Conservation (phyloP, 2,888 invertebrate species). For the Phortica magna region DNA sequence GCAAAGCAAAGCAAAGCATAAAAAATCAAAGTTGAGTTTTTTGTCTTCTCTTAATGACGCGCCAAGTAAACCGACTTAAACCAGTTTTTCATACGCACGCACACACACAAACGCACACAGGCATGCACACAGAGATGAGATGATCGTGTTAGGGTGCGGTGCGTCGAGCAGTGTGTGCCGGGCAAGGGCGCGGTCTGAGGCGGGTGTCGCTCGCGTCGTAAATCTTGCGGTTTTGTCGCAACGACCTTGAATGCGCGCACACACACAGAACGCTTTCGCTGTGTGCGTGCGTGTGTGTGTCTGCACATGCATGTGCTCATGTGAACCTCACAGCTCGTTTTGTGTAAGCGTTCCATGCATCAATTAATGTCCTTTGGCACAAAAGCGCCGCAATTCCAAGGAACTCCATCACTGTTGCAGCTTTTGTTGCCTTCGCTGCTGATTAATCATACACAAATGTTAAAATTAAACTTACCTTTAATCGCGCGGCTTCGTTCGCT, state of each 20-base stretch:
- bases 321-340: not conserved
- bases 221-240: constrained; percentile 55
- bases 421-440: constrained; percentile 41
- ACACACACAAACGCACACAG: not conserved
- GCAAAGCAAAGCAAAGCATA: constrained; percentile 45
- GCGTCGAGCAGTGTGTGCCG: not conserved
- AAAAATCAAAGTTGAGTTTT: constrained; percentile 30
- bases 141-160: not conserved
- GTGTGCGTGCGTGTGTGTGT: constrained; percentile 43
- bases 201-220: constrained; percentile 68
- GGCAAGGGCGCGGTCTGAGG: constrained; percentile 33
- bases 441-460: constrained; percentile 64
- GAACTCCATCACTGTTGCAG: constrained; percentile 41
- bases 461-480: constrained; percentile 35
- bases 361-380: not conserved
- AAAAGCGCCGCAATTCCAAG: constrained; percentile 32
- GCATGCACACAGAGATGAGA: not conserved
- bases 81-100: not conserved
- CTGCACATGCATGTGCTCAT: not conserved
- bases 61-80: not conserved
- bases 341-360: not conserved
- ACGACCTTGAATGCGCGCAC: constrained; percentile 49
- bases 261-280: not conserved
- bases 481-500: no score
- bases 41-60: no score